A percentile compares a stretch with the other conserved stretches of the same genome.
These are phyloP conservation scores for Nasonia longicornis DNA, from an alignment of 1,140 invertebrate species.

Conservation along the genomic window DNA sequence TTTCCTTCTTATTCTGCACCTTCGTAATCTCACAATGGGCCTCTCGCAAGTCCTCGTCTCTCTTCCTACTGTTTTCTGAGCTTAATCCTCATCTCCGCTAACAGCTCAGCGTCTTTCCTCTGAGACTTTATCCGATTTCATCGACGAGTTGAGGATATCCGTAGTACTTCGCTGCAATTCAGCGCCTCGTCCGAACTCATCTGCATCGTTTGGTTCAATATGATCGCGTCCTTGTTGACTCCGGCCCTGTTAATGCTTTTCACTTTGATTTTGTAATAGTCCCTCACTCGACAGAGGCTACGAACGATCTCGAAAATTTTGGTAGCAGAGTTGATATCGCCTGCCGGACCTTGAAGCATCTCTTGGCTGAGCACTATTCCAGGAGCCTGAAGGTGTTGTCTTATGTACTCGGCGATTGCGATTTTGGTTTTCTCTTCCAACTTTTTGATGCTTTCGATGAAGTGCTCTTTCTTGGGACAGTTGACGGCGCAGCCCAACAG, in stretches of 20 bases:
- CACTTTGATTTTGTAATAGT: neutral
- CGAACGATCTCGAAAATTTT: slow-evolving; percentile 39
- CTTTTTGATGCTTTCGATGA: slow-evolving; percentile 43
- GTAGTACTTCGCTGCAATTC: neutral
- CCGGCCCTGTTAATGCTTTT: neutral
- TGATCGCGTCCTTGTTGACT: neutral
- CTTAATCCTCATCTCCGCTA: slow-evolving; percentile 12
- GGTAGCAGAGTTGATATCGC: neutral
- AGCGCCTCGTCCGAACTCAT: slow-evolving; percentile 21
- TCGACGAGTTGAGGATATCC: slow-evolving; percentile 32
- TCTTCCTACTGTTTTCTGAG: slow-evolving; percentile 35
- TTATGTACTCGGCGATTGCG: slow-evolving; percentile 42
- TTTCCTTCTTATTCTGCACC: slow-evolving; percentile 38
- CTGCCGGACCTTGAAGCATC: neutral
- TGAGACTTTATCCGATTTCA: slow-evolving; percentile 27
- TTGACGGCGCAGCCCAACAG: slow-evolving; percentile 49
- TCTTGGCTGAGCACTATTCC: slow-evolving; percentile 35
- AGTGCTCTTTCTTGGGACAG: slow-evolving; percentile 41
- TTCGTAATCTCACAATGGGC: slow-evolving; percentile 44
- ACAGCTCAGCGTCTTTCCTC: slow-evolving; percentile 6
- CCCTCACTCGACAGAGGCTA: neutral
- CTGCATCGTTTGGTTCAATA: neutral
- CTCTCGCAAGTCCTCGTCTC: slow-evolving; percentile 33
- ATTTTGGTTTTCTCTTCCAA: slow-evolving; percentile 17
- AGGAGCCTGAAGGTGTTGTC: slow-evolving; percentile 18